phyloP scores from a whole-genome alignment of 2,888 invertebrate species.

The Formica aserva region DNA sequence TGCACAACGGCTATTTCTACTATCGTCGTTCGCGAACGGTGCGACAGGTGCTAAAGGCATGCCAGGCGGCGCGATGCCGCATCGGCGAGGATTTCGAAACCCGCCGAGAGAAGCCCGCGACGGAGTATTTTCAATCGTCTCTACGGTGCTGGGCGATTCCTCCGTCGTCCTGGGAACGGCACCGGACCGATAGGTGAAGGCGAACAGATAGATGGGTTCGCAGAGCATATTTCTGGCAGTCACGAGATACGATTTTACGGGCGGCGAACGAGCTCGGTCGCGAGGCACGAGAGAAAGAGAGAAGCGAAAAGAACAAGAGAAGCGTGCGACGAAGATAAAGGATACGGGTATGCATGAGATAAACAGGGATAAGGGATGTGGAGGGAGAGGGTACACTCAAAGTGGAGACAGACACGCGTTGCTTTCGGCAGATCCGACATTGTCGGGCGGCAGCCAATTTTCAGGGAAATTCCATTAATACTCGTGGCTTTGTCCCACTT shows the following conservation, averaged over 20 bases:
- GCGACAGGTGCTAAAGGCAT: conserved; percentile 77
- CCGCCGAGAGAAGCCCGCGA: conserved; percentile 69
- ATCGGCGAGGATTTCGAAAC: conserved; percentile 75
- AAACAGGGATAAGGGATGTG: neutral
- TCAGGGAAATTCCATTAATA: conserved; percentile 62
- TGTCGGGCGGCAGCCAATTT: conserved; percentile 54
- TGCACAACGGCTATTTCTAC: conserved; percentile 75
- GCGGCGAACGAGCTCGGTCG: conserved; percentile 31
- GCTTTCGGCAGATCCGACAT: conserved; percentile 30
- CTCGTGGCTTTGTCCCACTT: conserved; percentile 40
- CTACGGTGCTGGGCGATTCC: conserved; percentile 67
- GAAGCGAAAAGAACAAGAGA: neutral
- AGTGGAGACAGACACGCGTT: conserved; percentile 19
- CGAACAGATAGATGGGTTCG: conserved; percentile 60
- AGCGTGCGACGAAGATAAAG: conserved; percentile 17
- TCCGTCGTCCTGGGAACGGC: conserved; percentile 65
- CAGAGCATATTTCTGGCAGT: conserved; percentile 68
- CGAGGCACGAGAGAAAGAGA: neutral
- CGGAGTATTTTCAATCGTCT: conserved; percentile 79
- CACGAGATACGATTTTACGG: conserved; percentile 57
- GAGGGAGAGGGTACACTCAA: conserved; percentile 4
- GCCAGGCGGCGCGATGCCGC: conserved; percentile 65
- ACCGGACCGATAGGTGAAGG: conserved; percentile 72
- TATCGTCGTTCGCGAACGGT: conserved; percentile 66
- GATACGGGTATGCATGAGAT: neutral